These are phyloP conservation scores for Mesochorus sp. DNA, from an alignment of 2,888 invertebrate genomes.

Conservation along the genomic window DNA sequence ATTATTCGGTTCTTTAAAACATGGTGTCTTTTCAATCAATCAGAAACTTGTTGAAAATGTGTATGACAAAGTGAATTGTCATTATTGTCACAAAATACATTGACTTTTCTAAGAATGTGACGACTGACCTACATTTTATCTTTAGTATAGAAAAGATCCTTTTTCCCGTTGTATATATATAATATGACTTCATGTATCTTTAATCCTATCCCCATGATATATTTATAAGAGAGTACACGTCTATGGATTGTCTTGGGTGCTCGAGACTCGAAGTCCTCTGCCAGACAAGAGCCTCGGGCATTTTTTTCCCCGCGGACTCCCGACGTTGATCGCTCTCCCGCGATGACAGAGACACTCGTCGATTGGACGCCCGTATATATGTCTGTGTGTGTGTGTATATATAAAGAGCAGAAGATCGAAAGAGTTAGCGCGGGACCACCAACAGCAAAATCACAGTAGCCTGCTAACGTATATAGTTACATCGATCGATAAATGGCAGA, in stretches of 20 bases:
- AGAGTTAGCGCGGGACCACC: conserved; percentile 56
- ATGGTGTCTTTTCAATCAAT: too few relatives aligned
- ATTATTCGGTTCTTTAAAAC: too few relatives aligned
- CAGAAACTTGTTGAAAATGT: too few relatives aligned
- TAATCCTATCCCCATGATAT: not conserved
- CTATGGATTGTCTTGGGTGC: conserved; percentile 40
- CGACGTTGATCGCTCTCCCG: conserved; percentile 24
- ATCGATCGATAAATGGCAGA: not conserved
- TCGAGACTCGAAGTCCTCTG: conserved; percentile 8
- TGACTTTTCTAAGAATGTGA: too few relatives aligned
- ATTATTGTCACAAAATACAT: too few relatives aligned
- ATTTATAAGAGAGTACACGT: not conserved
- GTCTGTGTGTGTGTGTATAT: not conserved
- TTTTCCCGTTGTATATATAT: not conserved
- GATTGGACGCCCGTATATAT: conserved; percentile 12
- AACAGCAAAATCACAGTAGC: conserved; percentile 23
- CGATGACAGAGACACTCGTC: conserved; percentile 52
- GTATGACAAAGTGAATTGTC: too few relatives aligned
- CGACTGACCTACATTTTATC: too few relatives aligned
- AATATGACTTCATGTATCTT: conserved; percentile 38
- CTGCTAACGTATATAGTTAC: conserved; percentile 9
- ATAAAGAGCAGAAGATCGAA: conserved; percentile 8
- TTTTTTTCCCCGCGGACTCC: not conserved
- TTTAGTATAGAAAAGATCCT: too few relatives aligned
- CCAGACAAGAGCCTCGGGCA: conserved; percentile 1